Base-by-base conservation (phyloP, 2,888 invertebrate genomes). In the Tachina grossa region DNA sequence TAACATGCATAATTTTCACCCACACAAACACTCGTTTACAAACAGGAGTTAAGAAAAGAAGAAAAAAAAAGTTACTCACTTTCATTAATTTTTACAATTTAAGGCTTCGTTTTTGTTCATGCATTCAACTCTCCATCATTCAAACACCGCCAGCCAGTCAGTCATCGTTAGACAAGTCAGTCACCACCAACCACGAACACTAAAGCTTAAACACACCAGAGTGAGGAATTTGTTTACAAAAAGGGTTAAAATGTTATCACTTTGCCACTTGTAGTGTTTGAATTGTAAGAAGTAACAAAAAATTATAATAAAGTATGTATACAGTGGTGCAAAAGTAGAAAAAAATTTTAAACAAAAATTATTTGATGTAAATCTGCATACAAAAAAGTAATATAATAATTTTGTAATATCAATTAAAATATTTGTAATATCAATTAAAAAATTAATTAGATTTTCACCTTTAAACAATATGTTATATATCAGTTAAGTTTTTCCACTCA, bases 231-330 rank as follows among this genome's bases (percentile, higher is more conserved):
- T 80, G 79, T 85, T 85, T 85, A 83, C 85, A 71, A 76, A 76
- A 85, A 83, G 85, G 85, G 83, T 85, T 83, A 76, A 85, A 75
- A 76, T 80, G 85, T 85, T 85, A 85, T 85, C 85, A 85, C 85
- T 76, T 75, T 85, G 85, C 85, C 85, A 85, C 85, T 85, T 85
- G 85, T 85, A 78, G 84, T 65, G 80, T 80, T 69, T 84, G 71
- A 49, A 63, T 81, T 63, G 80, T 61, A 57, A 22, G 59, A 71
- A 68, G 16, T 9, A 43, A 2, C 16, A 61, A 61, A 65, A 80
- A 55, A 72, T 16, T 41, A 16, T 31, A 31, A 47, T 49, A 16
- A 11, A 51, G 16, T 16, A 55, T 9, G 16, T 16, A 55, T 9
- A 82, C 75, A 76, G 82, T 82, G 69, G 82, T 16, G 10, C 11